Evolutionary conservation across 2,113 vertebrate genomes (phyloP), one percentile per base, ranked within the genome.

Genomic region (Eulacestoma nigropectus): DNA sequence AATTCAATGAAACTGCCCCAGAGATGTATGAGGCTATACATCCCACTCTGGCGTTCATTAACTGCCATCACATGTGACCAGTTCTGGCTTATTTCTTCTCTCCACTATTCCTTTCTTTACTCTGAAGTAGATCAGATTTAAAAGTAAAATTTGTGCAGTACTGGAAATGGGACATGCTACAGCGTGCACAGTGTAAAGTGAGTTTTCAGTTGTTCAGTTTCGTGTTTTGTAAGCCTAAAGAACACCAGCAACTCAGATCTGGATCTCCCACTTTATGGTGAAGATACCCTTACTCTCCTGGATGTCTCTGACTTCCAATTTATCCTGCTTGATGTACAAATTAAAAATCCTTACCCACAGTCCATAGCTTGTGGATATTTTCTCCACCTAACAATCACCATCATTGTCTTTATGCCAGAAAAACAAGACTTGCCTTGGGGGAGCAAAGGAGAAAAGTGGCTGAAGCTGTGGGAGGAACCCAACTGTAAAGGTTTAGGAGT

Each of bases 401-500:
- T 59, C 87, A 84, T 95, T 93, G 77, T 90, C 76, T 81, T 62
- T 68, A 72, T 41, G 78, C 94, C 90, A 94, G 89, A 93, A 96
- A 93, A 82, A 8, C n/a, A 92, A 89, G 87, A 84, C 77, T 87
- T 69, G 75, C 80, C 89, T 91, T 88, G 63, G 46, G 82, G 89
- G 37, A 88, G 59, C 25, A 78, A 64, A 59, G 84, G 73, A 93
- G 90, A 93, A 95, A 94, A 91, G 60, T 76, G 84, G 73, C 52
- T 96, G 81, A 92, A 94, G 49, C 73, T 74, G 82, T 85, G 93
- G 92, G 92, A 96, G 93, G 87, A 94, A 74, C 90, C 86, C 84
- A 88, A 97, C 56, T 89, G 87, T 84, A 90, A 88, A 69, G 56
- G 93, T 95, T 93, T 95, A 93, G 94, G 87, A 95, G 96, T 93